These are phyloP conservation scores for Ephydatia muelleri DNA, from an alignment of 37 sponge, comb jelly and placozoan genomes.

Conservation along the genomic window DNA sequence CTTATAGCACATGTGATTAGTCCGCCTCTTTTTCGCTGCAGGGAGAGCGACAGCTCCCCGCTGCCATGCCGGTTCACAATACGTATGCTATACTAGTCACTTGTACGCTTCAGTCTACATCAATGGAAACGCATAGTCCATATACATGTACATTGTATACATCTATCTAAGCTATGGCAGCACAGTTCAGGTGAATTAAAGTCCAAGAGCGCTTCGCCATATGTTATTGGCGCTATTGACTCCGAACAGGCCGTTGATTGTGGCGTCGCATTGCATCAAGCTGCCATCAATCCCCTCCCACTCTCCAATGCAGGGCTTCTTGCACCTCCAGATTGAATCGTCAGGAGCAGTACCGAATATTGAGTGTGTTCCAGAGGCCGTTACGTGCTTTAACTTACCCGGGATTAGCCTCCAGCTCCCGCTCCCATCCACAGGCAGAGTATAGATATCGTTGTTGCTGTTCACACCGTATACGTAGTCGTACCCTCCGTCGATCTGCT, in stretches of 20 bases:
- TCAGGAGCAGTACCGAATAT: constrained; percentile 15
- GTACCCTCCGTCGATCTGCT: constrained; percentile 59
- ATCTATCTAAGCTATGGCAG: too few relatives aligned
- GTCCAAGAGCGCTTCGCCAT: too few relatives aligned
- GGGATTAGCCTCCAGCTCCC: constrained; percentile 40
- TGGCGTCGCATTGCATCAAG: constrained; percentile 49
- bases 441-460: constrained; percentile 20
- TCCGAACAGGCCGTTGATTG: constrained; percentile 31
- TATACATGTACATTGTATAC: too few relatives aligned
- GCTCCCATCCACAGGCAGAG: constrained; percentile 23
- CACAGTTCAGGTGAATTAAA: too few relatives aligned
- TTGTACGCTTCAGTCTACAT: too few relatives aligned
- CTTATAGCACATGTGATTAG: too few relatives aligned
- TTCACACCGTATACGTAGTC: constrained; percentile 51
- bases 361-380: constrained; percentile 24
- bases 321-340: constrained; percentile 26
- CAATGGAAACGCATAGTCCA: too few relatives aligned
- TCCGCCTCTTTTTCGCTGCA: too few relatives aligned
- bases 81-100: too few relatives aligned
- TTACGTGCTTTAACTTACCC: constrained; percentile 23
- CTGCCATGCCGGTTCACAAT: too few relatives aligned
- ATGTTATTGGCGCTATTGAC: not conserved
- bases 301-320: constrained; percentile 31
- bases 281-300: constrained; percentile 29
- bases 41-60: too few relatives aligned